phyloP scores from a whole-genome alignment of 1,140 invertebrate genomes.

The Leptoteleia sp. region DNA sequence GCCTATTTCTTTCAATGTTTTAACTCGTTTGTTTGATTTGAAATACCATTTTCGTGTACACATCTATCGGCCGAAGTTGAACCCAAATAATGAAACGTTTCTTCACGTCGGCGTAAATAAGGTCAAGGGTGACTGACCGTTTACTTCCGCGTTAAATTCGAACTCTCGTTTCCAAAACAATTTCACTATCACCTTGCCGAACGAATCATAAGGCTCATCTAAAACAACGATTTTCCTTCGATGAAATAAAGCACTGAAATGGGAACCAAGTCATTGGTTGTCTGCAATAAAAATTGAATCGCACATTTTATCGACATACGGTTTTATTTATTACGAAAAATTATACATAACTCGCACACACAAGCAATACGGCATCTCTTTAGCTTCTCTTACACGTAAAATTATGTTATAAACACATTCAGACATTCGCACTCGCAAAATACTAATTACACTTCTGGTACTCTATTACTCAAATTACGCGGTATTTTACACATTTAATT shows the following conservation, averaged over 20 bases:
- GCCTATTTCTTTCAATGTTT: background rate
- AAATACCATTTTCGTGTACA: constrained; percentile 8
- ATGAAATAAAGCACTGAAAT: constrained; percentile 3
- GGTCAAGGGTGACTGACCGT: constrained; percentile 62
- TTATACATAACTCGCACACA: constrained; percentile 25
- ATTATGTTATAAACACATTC: constrained; percentile 21
- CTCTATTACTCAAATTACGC: constrained; percentile 22
- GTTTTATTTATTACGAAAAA: constrained; percentile 44
- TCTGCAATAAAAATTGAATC: background rate
- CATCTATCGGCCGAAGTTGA: constrained; percentile 4
- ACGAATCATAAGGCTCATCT: background rate
- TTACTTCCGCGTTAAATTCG: constrained; percentile 49
- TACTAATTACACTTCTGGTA: constrained; percentile 26
- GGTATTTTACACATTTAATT: constrained; percentile 54
- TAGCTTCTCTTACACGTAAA: constrained; percentile 2
- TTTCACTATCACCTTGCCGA: constrained; percentile 60
- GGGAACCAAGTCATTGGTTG: no score
- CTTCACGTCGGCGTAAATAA: constrained; percentile 42
- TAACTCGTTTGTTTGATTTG: background rate
- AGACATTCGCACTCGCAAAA: constrained; percentile 28
- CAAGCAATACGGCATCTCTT: background rate
- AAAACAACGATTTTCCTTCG: background rate
- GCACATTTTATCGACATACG: background rate
- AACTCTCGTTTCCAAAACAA: constrained; percentile 52
- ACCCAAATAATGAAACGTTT: constrained; percentile 30